Percentiles rank a stretch among this genome's conserved stretches.
These are phyloP conservation scores for Agrochola macilenta DNA, from an alignment of 2,888 invertebrate species.

Conservation along the genomic window DNA sequence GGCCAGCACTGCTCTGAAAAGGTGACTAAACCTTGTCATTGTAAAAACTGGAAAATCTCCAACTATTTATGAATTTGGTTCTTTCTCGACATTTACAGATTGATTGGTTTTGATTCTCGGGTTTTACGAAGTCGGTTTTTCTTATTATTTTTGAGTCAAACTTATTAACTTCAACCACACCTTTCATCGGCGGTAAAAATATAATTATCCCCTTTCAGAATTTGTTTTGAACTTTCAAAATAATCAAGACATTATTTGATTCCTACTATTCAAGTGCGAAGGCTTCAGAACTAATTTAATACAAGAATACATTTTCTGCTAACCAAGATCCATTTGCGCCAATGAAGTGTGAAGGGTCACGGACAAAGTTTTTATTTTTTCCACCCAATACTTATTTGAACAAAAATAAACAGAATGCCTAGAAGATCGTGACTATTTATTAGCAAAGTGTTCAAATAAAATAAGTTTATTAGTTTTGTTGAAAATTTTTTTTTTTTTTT, in stretches of 20 bases:
- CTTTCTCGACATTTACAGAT: background rate
- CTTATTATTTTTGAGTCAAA: background rate
- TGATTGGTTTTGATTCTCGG: background rate
- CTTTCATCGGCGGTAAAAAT: background rate
- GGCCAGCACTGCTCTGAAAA: background rate
- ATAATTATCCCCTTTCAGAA: background rate
- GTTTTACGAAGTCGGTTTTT: background rate
- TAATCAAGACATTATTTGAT: background rate
- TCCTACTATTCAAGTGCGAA: background rate
- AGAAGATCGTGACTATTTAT: background rate
- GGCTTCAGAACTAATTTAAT: background rate
- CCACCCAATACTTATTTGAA: background rate
- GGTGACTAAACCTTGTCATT: background rate
- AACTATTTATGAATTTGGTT: background rate
- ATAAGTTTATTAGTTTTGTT: constrained; percentile 11
- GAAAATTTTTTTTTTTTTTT: too few relatives aligned
- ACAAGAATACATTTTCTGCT: background rate
- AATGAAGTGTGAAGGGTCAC: background rate
- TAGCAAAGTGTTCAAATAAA: background rate
- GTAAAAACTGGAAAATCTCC: background rate
- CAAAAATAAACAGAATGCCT: background rate
- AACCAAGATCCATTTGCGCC: background rate
- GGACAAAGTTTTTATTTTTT: background rate
- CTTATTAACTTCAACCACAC: background rate
- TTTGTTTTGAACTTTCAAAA: background rate